Conservation (phyloP, 2,888 invertebrate genomes). For the Dynastes grantii region DNA sequence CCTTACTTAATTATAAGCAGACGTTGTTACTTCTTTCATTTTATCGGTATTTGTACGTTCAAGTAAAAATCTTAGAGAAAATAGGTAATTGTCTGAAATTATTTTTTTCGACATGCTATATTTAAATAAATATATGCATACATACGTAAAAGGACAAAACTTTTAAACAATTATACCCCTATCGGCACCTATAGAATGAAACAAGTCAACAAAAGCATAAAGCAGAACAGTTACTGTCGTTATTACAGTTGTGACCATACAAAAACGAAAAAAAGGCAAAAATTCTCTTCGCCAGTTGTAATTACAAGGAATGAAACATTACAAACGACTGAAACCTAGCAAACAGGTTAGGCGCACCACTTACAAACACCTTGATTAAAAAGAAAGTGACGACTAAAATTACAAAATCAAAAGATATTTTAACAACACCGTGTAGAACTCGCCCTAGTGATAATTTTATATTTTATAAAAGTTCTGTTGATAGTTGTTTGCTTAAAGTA, state of each 20-base stretch:
- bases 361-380: not conserved
- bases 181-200: slow-evolving; percentile 26
- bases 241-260: slow-evolving; percentile 19
- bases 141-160: slow-evolving; percentile 27
- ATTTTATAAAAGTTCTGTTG: no score
- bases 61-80: slow-evolving; percentile 16
- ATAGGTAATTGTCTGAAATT: no score
- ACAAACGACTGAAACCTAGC: slow-evolving; percentile 23
- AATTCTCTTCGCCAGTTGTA: slow-evolving; percentile 10
- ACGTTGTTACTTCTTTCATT: not conserved
- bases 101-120: slow-evolving; percentile 40
- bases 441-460: not conserved
- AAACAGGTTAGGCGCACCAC: slow-evolving; percentile 29
- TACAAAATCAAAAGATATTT: not conserved
- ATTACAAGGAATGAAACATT: slow-evolving; percentile 13
- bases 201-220: not conserved
- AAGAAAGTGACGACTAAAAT: slow-evolving; percentile 4
- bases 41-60: slow-evolving; percentile 4
- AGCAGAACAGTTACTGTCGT: slow-evolving; percentile 12
- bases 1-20: no score
- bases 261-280: slow-evolving; percentile 24
- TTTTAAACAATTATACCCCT: slow-evolving; percentile 41
- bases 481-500: no score
- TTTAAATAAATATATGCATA: slow-evolving; percentile 18
- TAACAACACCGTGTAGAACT: not conserved